Evolutionary conservation across 2,113 vertebrate species (phyloP).

Genomic region (Scolopax mira): DNA sequence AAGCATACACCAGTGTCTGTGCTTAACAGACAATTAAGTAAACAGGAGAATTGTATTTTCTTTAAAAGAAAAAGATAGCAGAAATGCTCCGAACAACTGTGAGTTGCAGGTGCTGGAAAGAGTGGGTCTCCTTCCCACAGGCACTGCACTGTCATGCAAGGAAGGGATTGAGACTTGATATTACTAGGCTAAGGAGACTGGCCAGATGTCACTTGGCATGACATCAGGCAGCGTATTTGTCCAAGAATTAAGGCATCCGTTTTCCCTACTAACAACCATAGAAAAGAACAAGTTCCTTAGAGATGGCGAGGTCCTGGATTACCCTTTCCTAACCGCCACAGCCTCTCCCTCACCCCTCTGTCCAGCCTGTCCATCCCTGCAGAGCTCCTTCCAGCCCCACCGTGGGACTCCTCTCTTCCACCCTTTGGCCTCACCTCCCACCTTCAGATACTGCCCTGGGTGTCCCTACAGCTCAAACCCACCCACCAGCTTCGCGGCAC

Average conservation of each 20-base stretch:
- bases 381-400: neutral
- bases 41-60: neutral
- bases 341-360: neutral
- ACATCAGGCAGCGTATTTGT: neutral
- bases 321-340: neutral
- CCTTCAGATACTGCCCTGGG: neutral
- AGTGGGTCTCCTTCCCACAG: neutral
- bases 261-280: neutral
- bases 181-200: neutral
- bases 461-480: neutral
- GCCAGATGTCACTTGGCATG: neutral
- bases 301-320: neutral
- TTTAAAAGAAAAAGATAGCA: neutral
- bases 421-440: neutral
- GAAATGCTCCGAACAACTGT: neutral
- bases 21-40: neutral
- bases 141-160: neutral
- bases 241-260: neutral
- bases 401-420: neutral
- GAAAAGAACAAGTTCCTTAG: neutral
- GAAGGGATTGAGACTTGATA: neutral
- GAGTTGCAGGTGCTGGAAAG: neutral
- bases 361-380: neutral
- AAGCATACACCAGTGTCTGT: neutral
- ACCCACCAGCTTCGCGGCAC: accelerated